phyloP scores from a whole-genome alignment of 2,888 invertebrate genomes.

The Plebejus argus region DNA sequence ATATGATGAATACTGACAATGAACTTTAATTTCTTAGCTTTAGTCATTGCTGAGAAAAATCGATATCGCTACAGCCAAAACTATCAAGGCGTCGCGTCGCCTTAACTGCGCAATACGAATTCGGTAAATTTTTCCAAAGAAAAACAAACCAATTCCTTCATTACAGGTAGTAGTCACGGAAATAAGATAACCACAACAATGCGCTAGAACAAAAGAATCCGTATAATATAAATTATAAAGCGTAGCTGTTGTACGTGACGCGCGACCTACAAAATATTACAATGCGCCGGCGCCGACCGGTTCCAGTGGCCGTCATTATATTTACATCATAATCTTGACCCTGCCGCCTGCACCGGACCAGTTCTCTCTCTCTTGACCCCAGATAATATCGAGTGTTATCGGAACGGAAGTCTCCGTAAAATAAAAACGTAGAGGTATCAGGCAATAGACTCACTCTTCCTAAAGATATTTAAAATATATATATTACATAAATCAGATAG shows the following conservation, averaged over 20 bases:
- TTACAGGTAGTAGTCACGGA: background rate
- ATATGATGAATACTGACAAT: too few relatives aligned
- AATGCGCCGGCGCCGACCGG: constrained; percentile 69
- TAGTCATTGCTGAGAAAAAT: too few relatives aligned
- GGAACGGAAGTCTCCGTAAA: constrained; percentile 56
- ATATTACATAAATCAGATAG: too few relatives aligned
- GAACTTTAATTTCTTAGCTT: too few relatives aligned
- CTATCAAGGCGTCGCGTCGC: too few relatives aligned
- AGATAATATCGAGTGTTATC: constrained; percentile 53
- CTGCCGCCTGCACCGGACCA: constrained; percentile 64
- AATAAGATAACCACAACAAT: background rate
- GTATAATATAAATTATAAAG: background rate
- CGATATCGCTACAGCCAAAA: too few relatives aligned
- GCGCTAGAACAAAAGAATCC: constrained; percentile 6
- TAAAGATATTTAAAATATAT: too few relatives aligned
- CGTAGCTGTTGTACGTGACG: constrained; percentile 15
- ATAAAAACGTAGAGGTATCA: too few relatives aligned
- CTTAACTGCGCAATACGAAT: background rate
- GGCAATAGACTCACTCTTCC: too few relatives aligned
- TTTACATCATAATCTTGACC: constrained; percentile 74
- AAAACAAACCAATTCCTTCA: background rate
- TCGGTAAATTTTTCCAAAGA: background rate
- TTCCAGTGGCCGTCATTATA: constrained; percentile 60
- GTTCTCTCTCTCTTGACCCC: constrained; percentile 57
- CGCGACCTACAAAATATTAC: constrained; percentile 32